These are phyloP conservation scores for Glossosoma conforme DNA, from an alignment of 1,140 invertebrate genomes.

Conservation along the genomic window DNA sequence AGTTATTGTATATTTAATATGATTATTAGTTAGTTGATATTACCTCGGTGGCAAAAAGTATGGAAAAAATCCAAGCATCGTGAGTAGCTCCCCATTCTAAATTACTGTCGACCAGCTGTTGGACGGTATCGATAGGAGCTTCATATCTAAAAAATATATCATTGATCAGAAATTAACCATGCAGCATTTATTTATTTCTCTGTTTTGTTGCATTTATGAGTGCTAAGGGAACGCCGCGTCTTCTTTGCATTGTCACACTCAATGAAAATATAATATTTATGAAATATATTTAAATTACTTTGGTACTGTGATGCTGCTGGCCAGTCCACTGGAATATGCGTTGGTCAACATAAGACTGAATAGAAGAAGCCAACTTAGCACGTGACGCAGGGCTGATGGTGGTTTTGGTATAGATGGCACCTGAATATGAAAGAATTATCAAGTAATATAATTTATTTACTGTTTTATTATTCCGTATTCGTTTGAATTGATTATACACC, in stretches of 20 bases:
- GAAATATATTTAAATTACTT: too few species aligned
- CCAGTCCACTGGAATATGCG: constrained; percentile 51
- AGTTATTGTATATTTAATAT: background rate
- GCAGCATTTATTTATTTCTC: too few species aligned
- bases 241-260: too few species aligned
- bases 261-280: too few species aligned
- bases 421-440: constrained; percentile 10
- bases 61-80: constrained; percentile 53
- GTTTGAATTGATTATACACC: constrained; percentile 30
- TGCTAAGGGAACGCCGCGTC: too few species aligned
- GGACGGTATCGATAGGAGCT: constrained; percentile 47
- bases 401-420: constrained; percentile 32
- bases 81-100: constrained; percentile 53
- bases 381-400: constrained; percentile 31
- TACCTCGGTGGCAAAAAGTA: constrained; percentile 45
- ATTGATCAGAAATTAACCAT: too few species aligned
- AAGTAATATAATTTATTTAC: too few species aligned
- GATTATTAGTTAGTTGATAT: constrained; percentile 4
- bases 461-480: too few species aligned
- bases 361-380: constrained; percentile 43
- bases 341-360: constrained; percentile 47
- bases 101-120: constrained; percentile 47
- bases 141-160: constrained; percentile 39
- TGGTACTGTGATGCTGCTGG: constrained; percentile 53
- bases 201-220: too few species aligned